These are phyloP conservation scores for Magallana ariakensis DNA, from an alignment of 1,140 invertebrate species.

Conservation along the genomic window DNA sequence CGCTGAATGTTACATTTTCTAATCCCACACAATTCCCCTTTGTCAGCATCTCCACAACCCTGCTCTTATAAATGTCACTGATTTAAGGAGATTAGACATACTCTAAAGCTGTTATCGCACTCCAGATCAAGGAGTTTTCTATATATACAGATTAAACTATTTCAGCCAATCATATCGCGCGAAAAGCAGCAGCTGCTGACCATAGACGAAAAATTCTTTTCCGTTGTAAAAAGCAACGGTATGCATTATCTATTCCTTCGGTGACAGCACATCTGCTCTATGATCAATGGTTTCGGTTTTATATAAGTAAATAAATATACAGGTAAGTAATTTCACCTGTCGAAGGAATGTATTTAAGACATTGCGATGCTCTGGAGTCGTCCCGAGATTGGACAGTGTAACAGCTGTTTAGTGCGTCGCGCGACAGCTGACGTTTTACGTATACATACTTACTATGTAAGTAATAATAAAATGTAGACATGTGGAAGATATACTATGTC, in stretches of 20 bases:
- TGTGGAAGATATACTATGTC: background rate
- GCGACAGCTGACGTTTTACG: background rate
- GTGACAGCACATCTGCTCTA: conserved; percentile 6
- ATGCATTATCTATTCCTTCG: conserved; percentile 12
- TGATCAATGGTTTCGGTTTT: conserved; percentile 10
- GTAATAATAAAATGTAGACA: background rate
- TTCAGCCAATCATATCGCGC: background rate
- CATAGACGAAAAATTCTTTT: background rate
- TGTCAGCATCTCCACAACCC: background rate
- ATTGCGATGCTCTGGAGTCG: background rate
- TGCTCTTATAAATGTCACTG: background rate
- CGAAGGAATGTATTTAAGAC: conserved; percentile 14
- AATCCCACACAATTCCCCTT: conserved; percentile 9
- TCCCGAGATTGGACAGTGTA: background rate
- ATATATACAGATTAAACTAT: conserved; percentile 19
- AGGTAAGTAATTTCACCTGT: conserved; percentile 27
- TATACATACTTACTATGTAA: conserved; percentile 4
- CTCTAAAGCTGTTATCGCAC: conserved; percentile 6
- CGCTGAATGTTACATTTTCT: conserved; percentile 21
- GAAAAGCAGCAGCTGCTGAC: conserved; percentile 1
- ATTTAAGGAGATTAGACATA: background rate
- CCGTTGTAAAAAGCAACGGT: background rate
- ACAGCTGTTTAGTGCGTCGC: background rate
- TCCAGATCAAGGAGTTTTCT: background rate
- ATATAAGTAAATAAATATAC: conserved; percentile 25